phyloP scores from a whole-genome alignment of 2,113 vertebrate genomes.

The Zapus hudsonius region DNA sequence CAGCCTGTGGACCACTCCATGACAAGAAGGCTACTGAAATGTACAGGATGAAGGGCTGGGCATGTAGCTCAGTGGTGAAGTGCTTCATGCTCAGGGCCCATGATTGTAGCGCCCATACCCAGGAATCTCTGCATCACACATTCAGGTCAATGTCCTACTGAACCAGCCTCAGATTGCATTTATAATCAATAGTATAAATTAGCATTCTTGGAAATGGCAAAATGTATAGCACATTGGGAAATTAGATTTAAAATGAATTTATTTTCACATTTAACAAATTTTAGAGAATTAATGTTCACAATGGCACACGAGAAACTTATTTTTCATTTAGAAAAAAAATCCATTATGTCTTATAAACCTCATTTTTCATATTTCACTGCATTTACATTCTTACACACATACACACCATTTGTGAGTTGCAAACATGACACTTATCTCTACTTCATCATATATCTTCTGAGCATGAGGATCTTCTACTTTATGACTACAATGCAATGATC shows the following conservation, averaged over 20 bases:
- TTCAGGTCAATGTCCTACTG: not conserved
- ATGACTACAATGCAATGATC: not conserved
- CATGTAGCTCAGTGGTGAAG: no score
- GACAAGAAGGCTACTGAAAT: no score
- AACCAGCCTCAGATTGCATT: not conserved
- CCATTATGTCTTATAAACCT: no score
- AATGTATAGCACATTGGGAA: conserved; percentile 1
- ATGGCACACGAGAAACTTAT: not conserved
- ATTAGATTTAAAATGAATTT: not conserved
- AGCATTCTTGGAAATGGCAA: not conserved
- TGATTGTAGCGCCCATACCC: not conserved
- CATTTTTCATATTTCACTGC: not conserved
- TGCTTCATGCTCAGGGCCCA: no score
- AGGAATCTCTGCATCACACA: not conserved
- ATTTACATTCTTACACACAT: not conserved
- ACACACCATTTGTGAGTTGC: not conserved
- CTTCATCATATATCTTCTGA: not conserved
- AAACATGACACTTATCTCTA: not conserved
- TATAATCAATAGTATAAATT: not conserved
- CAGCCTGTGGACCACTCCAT: no score
- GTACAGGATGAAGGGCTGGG: no score
- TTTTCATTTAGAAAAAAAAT: not conserved
- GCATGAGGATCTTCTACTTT: not conserved
- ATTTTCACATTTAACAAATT: not conserved
- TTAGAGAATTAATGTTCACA: conserved; percentile 22